Percentiles rank a stretch among this genome's conserved stretches.
These are phyloP conservation scores for Drosophila ustulata DNA, from an alignment of 2,888 invertebrate genomes.

Conservation along the genomic window DNA sequence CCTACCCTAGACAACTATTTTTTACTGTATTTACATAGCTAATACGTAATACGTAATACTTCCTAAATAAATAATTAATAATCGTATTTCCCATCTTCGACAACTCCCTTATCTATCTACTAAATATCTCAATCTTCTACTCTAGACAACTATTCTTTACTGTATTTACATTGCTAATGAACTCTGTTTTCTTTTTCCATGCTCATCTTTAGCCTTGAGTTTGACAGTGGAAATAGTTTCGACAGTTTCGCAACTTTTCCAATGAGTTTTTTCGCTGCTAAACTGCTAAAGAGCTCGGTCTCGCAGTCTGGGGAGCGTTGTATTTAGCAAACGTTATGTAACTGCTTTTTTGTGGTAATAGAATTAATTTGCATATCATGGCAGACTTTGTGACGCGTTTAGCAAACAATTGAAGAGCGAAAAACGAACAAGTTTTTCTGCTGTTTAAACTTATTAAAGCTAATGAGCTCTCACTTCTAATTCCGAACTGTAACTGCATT, in stretches of 20 bases:
- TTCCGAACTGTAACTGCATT: slow-evolving; percentile 3
- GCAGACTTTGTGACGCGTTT: slow-evolving; percentile 5
- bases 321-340: slow-evolving; percentile 4
- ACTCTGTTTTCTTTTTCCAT: slow-evolving; percentile 23
- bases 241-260: slow-evolving; percentile 25
- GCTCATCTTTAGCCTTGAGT: background rate
- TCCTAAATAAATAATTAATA: no score
- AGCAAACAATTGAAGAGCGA: background rate
- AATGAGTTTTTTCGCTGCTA: background rate
- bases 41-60: no score
- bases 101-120: background rate
- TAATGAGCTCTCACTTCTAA: slow-evolving; percentile 4
- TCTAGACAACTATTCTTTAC: background rate
- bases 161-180: slow-evolving; percentile 53
- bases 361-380: slow-evolving; percentile 34
- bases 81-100: background rate
- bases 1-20: background rate
- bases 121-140: background rate
- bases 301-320: background rate
- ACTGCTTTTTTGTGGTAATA: slow-evolving; percentile 12
- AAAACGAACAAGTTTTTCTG: slow-evolving; percentile 1
- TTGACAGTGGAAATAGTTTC: slow-evolving; percentile 17
- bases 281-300: background rate
- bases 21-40: no score
- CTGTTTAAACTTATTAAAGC: background rate